Evolutionary conservation across 2,888 invertebrate genomes (phyloP).

Genomic region (Trachelus tabidus): DNA sequence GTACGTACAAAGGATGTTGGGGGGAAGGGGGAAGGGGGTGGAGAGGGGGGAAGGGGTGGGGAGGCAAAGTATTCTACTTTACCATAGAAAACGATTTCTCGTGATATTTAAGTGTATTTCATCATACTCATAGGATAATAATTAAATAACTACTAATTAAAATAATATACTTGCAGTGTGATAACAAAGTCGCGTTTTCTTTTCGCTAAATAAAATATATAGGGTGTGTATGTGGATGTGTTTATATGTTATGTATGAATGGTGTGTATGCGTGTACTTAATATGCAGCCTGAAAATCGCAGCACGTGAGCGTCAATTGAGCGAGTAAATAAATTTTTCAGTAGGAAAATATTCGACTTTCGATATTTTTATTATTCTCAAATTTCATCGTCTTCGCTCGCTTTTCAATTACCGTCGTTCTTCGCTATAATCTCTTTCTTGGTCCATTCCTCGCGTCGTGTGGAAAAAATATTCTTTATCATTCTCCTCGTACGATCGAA

Average conservation of each 20-base stretch:
- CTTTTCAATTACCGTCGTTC: no score
- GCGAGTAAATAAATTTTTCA: background rate
- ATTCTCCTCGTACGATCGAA: no score
- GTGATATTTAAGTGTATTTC: slow-evolving; percentile 3
- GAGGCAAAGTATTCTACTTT: background rate
- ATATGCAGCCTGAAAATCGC: slow-evolving; percentile 7
- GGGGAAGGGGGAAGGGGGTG: background rate
- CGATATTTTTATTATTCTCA: background rate
- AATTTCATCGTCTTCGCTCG: background rate
- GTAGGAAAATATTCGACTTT: background rate
- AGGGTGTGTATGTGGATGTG: background rate
- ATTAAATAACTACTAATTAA: slow-evolving; percentile 8
- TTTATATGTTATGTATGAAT: background rate
- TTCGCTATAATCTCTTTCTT: no score
- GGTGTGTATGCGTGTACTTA: background rate
- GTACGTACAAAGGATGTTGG: background rate
- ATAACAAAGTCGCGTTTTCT: slow-evolving; percentile 7
- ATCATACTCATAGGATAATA: slow-evolving; percentile 1
- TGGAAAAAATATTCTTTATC: no score
- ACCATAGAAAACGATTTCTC: slow-evolving; percentile 1
- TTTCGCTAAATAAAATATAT: slow-evolving; percentile 3
- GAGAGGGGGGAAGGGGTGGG: no score
- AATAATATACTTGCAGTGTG: slow-evolving; percentile 5
- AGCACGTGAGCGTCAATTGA: background rate
- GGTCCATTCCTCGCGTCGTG: no score